Evolutionary conservation across 2,888 invertebrate species (phyloP), one percentile per base, ranked within the genome.

Genomic region (Drosophila macrospina): DNA sequence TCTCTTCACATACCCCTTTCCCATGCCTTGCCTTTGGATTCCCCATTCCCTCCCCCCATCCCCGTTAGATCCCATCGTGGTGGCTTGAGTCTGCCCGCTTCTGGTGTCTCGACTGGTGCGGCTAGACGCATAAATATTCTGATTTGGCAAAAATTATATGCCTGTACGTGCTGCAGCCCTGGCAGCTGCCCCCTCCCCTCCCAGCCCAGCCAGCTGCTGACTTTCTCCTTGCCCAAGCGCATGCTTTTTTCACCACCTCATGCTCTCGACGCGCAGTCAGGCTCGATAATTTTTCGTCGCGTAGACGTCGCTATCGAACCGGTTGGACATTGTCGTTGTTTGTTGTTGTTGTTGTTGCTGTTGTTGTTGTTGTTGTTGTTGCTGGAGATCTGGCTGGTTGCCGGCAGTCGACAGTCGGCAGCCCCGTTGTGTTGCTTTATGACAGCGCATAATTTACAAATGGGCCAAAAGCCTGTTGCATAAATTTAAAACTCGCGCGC

Each of bases 41-140:
- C 45, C 44, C 39, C 0, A 7, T 28, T 2, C 44, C n/a, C 10
- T 20, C 26, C 60, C 8, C 32, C n/a, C 28, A n/a, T 20, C 4
- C 20, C 24, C 7, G 15, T 39, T 30, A 10, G 1, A 15, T 24
- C 51, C 34, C 7, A 13, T 1, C 20, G 2, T 20, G 20, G 20
- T 3, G 1, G 20, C 20, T 20, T 3, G 20, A 20, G 20, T 2
- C 20, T 20, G 2, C 20, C 20, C 20, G 20, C 20, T 20, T 20
- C 20, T 52, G 65, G 59, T 67, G 48, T 67, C 61, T 55, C 62
- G 51, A 59, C 51, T 65, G 64, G 70, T 72, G 71, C 63, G 86
- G 82, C 89, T 89, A 88, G 87, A 88, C 89, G 87, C 88, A 88
- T 88, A 88, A 88, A 89, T 88, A 86, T 89, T 89, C 88, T 86